Percentiles rank a stretch among this genome's conserved stretches.
Evolutionary conservation across 2,113 vertebrate genomes (phyloP).

Genomic region (Reinhardtius hippoglossoides): DNA sequence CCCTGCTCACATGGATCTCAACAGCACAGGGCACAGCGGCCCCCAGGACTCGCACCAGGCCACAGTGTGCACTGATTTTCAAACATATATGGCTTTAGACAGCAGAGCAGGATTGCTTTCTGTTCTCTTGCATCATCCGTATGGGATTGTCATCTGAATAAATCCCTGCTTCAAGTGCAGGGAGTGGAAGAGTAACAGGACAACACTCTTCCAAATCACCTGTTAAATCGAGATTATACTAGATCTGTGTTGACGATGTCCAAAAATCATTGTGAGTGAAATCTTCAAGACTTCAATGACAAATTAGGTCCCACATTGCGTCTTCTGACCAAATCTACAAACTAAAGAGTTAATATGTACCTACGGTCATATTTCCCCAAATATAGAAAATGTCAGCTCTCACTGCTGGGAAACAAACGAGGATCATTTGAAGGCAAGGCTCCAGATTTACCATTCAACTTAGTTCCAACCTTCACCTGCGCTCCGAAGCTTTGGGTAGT

Average conservation of each 20-base stretch:
- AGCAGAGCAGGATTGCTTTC: conserved; percentile 5
- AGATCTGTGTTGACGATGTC: not conserved
- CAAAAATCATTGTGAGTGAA: too few relatives aligned
- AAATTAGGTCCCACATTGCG: too few relatives aligned
- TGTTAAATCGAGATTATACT: not conserved
- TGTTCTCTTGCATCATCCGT: conserved; percentile 14
- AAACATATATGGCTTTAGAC: not conserved
- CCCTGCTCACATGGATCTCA: conserved; percentile 23
- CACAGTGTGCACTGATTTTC: conserved; percentile 4
- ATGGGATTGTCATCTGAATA: not conserved
- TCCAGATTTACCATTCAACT: too few relatives aligned
- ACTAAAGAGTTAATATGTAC: too few relatives aligned
- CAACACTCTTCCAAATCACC: not conserved
- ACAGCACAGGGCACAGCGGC: conserved; percentile 8
- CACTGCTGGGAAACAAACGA: too few relatives aligned
- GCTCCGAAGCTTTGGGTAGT: not conserved
- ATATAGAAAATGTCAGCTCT: too few relatives aligned
- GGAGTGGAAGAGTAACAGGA: not conserved
- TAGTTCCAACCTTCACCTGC: too few relatives aligned
- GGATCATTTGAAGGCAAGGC: too few relatives aligned
- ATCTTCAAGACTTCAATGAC: too few relatives aligned
- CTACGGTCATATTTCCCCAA: too few relatives aligned
- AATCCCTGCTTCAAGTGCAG: not conserved
- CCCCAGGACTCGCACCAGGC: conserved; percentile 23
- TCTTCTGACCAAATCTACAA: not conserved